These are phyloP conservation scores for Polyploca ridens DNA, from an alignment of 2,888 invertebrate species.

Conservation along the genomic window DNA sequence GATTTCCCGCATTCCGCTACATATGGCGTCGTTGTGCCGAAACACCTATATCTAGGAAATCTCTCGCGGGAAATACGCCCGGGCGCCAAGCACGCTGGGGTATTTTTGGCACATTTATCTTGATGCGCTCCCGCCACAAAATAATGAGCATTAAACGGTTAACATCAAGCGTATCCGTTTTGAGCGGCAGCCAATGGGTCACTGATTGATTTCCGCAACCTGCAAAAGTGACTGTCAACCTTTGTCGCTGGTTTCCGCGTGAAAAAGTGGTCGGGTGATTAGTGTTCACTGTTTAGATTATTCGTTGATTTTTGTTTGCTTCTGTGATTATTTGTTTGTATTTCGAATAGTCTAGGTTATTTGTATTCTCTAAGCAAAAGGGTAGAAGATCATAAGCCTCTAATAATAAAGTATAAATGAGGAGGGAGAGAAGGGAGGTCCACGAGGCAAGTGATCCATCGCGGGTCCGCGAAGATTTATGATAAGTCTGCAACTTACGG, in stretches of 20 bases:
- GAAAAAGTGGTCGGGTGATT: conserved; percentile 27
- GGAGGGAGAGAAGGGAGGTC: conserved; percentile 45
- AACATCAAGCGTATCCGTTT: conserved; percentile 61
- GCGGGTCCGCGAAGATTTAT: conserved; percentile 66
- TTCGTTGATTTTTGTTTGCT: not conserved
- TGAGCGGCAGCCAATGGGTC: conserved; percentile 51
- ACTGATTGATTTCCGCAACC: conserved; percentile 57
- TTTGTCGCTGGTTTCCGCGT: conserved; percentile 30
- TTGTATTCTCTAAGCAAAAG: conserved; percentile 32
- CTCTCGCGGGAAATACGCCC: conserved; percentile 41
- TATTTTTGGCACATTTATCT: conserved; percentile 61
- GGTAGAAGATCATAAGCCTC: conserved; percentile 50
- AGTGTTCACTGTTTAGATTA: conserved; percentile 5
- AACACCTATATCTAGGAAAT: conserved; percentile 57
- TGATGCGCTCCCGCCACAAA: conserved; percentile 45
- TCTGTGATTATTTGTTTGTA: not conserved
- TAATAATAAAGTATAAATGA: conserved; percentile 70
- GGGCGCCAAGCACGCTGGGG: conserved; percentile 21
- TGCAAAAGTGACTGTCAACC: conserved; percentile 17
- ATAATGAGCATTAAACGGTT: conserved; percentile 66
- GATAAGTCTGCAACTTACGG: conserved; percentile 65
- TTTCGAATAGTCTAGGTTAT: not conserved
- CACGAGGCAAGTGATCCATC: conserved; percentile 54
- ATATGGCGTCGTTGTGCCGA: conserved; percentile 43
- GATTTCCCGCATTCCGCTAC: conserved; percentile 56